Evolutionary conservation across 2,797 vertebrate species (phyloP).

Genomic region (Sciurus vulgaris): DNA sequence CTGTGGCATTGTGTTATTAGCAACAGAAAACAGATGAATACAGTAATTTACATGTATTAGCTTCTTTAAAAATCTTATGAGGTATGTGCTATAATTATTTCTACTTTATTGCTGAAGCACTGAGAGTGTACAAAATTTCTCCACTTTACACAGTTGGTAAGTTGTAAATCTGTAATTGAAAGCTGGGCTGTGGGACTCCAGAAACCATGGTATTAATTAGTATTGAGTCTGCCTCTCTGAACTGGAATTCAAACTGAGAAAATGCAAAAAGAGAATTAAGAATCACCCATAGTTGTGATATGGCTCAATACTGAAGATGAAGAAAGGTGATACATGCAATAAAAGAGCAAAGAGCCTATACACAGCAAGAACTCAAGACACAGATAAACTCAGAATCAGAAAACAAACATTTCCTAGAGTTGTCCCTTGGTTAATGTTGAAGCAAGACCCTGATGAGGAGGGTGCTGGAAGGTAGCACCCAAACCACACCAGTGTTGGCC

Average conservation of each 20-base stretch:
- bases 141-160: not conserved
- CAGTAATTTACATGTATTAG: not conserved
- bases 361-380: not conserved
- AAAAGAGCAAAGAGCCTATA: not conserved
- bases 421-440: not conserved
- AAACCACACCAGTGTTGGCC: not conserved
- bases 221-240: not conserved
- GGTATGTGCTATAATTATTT: not conserved
- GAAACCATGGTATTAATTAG: too few relatives aligned
- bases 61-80: not conserved
- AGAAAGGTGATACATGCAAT: not conserved
- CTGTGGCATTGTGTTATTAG: not conserved
- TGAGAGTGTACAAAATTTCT: not conserved
- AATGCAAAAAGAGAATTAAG: not conserved
- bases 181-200: not conserved
- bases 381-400: not conserved
- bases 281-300: not conserved
- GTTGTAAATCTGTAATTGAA: not conserved
- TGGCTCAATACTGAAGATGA: not conserved
- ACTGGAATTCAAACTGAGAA: not conserved
- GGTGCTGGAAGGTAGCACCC: not conserved
- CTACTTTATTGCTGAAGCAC: not conserved
- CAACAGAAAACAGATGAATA: not conserved
- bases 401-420: not conserved
- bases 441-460: not conserved